phyloP scores from a whole-genome alignment of 2,797 vertebrate species.

The Mormyrus proboscirostris region DNA sequence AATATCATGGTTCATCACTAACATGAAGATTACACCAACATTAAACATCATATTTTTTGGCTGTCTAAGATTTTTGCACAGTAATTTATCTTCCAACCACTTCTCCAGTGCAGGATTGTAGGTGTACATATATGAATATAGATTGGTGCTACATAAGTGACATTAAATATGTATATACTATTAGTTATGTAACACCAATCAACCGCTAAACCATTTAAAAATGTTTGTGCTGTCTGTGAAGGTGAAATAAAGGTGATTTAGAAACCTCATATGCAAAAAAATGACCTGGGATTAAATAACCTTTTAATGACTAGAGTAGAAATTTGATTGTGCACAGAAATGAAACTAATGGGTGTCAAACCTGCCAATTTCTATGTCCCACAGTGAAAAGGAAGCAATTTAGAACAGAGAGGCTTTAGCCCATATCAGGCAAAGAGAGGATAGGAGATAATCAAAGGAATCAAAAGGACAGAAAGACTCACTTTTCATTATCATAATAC shows the following conservation, averaged over 20 bases:
- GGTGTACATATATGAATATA: neutral
- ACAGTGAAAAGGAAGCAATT: neutral
- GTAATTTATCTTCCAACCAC: neutral
- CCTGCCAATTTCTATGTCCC: neutral
- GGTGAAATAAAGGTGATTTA: neutral
- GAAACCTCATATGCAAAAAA: neutral
- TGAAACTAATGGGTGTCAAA: neutral
- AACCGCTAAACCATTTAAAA: neutral
- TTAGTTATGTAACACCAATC: neutral
- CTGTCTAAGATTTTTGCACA: neutral
- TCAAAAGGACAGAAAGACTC: slow-evolving; percentile 44
- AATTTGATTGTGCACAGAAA: neutral
- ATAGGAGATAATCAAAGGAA: neutral
- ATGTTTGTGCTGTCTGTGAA: neutral
- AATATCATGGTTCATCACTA: neutral
- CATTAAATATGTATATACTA: neutral
- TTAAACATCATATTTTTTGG: neutral
- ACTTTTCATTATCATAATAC: slow-evolving; percentile 98
- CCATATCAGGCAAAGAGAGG: neutral
- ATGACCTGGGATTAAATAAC: neutral
- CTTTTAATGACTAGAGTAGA: neutral
- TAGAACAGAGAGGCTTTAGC: neutral
- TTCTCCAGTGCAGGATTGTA: neutral
- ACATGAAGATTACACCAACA: neutral
- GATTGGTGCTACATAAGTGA: neutral